Conservation (phyloP, 1,140 invertebrate genomes). For the Diuraphis noxia region DNA sequence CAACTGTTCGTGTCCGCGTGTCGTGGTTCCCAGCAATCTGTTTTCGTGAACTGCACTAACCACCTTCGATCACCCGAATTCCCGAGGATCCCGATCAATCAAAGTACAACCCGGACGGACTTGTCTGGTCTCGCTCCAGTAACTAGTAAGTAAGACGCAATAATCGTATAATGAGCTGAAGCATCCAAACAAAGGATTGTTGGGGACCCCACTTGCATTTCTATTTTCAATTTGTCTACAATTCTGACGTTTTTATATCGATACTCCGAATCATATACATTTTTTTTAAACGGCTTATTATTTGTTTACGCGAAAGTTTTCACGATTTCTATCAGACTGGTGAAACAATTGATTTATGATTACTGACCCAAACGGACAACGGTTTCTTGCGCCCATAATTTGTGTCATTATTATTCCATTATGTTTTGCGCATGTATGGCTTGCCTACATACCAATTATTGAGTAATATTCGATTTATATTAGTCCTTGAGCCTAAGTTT, state of each 20-base stretch:
- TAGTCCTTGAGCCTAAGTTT: constrained; percentile 3
- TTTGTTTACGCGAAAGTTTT: not conserved
- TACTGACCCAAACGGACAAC: not conserved
- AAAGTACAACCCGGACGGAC: not conserved
- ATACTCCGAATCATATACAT: not conserved
- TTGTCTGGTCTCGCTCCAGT: constrained; percentile 40
- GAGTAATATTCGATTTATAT: constrained; percentile 5
- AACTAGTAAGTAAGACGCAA: constrained; percentile 54
- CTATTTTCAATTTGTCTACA: not conserved
- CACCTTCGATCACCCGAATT: not conserved
- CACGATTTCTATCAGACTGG: not conserved
- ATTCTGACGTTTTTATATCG: not conserved
- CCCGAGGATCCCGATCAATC: not conserved
- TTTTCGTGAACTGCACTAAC: not conserved
- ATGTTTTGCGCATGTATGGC: not conserved
- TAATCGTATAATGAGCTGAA: constrained; percentile 15
- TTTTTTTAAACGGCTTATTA: not conserved
- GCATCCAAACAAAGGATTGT: constrained; percentile 20
- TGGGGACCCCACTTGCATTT: not conserved
- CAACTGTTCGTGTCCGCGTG: not conserved
- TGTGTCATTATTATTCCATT: not conserved
- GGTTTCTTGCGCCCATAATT: not conserved
- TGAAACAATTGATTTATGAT: not conserved
- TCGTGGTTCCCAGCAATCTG: not conserved
- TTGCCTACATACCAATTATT: not conserved